phyloP scores from a whole-genome alignment of 2,888 invertebrate genomes.

The Drosophila limbata region DNA sequence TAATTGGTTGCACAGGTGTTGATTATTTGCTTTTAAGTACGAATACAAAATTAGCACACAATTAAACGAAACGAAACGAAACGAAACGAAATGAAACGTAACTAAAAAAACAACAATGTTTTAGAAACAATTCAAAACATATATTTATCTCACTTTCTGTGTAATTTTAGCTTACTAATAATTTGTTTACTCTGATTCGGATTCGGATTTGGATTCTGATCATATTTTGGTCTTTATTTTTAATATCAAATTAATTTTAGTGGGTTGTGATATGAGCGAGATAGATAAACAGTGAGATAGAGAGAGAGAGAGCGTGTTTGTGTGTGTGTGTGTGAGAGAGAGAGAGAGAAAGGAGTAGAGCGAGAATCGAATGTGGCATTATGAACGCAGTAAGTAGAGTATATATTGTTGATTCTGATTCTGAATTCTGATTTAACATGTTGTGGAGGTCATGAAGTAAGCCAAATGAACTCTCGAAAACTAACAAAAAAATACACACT shows the following conservation, averaged over 20 bases:
- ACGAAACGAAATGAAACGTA: constrained; percentile 16
- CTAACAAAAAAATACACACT: constrained; percentile 11
- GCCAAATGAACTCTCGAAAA: constrained; percentile 35
- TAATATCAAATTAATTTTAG: not conserved
- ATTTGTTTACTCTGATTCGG: constrained; percentile 9
- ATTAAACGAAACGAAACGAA: constrained; percentile 44
- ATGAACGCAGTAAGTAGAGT: constrained; percentile 22
- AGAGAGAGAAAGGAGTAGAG: constrained; percentile 3
- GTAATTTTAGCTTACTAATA: constrained; percentile 6
- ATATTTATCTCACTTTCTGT: not conserved
- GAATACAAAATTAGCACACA: constrained; percentile 60
- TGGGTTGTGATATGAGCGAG: constrained; percentile 2
- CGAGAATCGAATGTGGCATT: constrained; percentile 31
- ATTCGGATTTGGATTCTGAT: not conserved
- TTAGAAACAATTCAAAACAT: constrained; percentile 27
- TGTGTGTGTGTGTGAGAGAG: constrained; percentile 6
- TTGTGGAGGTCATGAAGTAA: constrained; percentile 41
- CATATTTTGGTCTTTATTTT: not conserved
- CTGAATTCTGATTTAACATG: constrained; percentile 43
- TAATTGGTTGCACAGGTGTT: constrained; percentile 23
- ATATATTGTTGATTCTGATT: constrained; percentile 30
- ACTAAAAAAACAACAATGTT: constrained; percentile 17
- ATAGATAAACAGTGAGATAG: not conserved
- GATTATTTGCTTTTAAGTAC: constrained; percentile 43
- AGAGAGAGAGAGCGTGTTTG: not conserved